phyloP scores from a whole-genome alignment of 2,113 vertebrate genomes.

The Scophthalmus maximus region DNA sequence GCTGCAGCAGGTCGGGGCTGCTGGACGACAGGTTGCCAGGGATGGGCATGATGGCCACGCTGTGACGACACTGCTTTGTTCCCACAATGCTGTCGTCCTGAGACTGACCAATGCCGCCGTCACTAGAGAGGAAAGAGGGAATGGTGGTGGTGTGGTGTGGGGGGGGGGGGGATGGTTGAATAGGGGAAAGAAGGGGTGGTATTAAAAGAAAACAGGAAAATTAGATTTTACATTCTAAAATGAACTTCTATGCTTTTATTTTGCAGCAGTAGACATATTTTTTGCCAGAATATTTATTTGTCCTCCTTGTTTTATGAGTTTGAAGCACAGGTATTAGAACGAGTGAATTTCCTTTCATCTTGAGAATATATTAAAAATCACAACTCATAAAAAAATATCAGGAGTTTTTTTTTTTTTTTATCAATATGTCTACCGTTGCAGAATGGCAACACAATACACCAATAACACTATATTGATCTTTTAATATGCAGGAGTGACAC shows the following conservation, averaged over 20 bases:
- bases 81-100: constrained; percentile 98
- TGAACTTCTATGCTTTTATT: constrained; percentile 1
- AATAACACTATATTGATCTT: constrained; percentile 18
- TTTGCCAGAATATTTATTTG: background rate
- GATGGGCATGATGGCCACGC: constrained; percentile 96
- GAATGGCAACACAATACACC: constrained; percentile 36
- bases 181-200: background rate
- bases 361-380: constrained; percentile 12
- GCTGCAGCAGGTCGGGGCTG: constrained; percentile 95
- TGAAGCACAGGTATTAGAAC: background rate
- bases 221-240: background rate
- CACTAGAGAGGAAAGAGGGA: constrained; percentile 79
- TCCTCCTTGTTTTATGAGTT: constrained; percentile 6
- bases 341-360: background rate
- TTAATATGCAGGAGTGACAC: constrained; percentile 47
- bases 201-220: background rate
- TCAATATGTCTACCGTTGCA: constrained; percentile 47
- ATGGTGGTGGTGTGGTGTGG: too few relatives aligned
- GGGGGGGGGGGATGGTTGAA: background rate
- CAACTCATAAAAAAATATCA: constrained; percentile 24
- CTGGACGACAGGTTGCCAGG: constrained; percentile 93
- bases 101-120: constrained; percentile 91
- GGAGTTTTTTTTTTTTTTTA: constrained; percentile 43
- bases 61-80: constrained; percentile 94
- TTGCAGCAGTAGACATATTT: constrained; percentile 39